These are phyloP conservation scores for Colostygia pectinataria DNA, from an alignment of 2,888 invertebrate genomes.

Conservation along the genomic window DNA sequence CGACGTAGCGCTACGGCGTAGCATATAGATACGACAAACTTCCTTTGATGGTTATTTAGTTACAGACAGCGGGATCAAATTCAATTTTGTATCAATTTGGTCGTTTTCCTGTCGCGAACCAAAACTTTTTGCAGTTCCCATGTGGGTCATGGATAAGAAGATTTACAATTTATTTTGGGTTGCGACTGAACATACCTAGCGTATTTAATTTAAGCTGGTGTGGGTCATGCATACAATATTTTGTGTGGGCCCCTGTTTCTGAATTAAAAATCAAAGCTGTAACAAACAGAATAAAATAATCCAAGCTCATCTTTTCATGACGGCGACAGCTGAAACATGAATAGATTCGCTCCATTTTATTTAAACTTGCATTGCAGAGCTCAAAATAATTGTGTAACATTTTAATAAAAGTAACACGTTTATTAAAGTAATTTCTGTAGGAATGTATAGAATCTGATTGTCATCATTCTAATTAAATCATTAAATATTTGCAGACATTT, in stretches of 20 bases:
- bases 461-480: too few species aligned
- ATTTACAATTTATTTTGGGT: conserved; percentile 6
- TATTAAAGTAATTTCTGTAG: too few species aligned
- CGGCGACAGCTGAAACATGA: too few species aligned
- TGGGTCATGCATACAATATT: not conserved
- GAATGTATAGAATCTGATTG: too few species aligned
- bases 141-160: conserved; percentile 13
- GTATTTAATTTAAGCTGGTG: not conserved
- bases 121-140: conserved; percentile 6
- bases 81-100: conserved; percentile 24
- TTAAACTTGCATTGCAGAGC: not conserved
- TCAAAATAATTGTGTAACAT: not conserved
- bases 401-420: too few species aligned
- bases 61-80: conserved; percentile 24
- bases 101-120: conserved; percentile 12
- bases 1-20: conserved; percentile 16
- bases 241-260: too few species aligned
- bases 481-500: too few species aligned
- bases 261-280: not conserved
- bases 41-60: conserved; percentile 31
- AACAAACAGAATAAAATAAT: too few species aligned
- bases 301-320: too few species aligned
- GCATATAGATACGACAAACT: conserved; percentile 15
- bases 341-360: not conserved
- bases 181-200: not conserved